Evolutionary conservation across 2,888 invertebrate species (phyloP), one percentile per base, ranked within the genome.

Genomic region (Agrotis exclamationis): DNA sequence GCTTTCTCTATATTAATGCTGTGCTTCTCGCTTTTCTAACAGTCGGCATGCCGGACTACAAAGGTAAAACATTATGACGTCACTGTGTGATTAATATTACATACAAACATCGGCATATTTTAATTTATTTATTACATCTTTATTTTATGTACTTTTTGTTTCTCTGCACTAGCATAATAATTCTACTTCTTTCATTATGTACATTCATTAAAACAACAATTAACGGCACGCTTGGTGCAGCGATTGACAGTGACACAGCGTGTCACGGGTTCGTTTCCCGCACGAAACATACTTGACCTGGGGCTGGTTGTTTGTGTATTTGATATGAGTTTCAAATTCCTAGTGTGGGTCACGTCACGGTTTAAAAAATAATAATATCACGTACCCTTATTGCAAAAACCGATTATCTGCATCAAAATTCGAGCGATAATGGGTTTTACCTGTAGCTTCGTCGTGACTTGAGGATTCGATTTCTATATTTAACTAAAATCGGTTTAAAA

Each of bases 41-140:
- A 96, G 96, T 96, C 85, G 96, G 96, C 92, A 96, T 95, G 95
- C 91, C 96, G 93, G 96, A 96, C 76, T 96, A 96, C 79, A 96
- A 92, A 96, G 96, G 96, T 96, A 95, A 80, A 56, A 45, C 44
- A 63, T 50, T 47, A 59, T 53, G 53, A 70, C 48, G 70, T 64
- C 65, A 63, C 14, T 33, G 53, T 63, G 77, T 78, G 70, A 69
- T 60, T 75, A 75, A 77, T 51, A 57, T 45, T 53, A 50, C 66
- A 66, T 59, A 22, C 20, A 60, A 1, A 74, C 48, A 62, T 45
- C 48, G 11, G 45, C 75, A 63, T 53, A 51, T 6, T 50, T 62
- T 53, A 47, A 57, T 66, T 48, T 39, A 5, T 68, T 47, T 75
- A 39, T 60, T 44, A n/a, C n/a, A 48, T 50, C n/a, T 11, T 48